Percentiles rank a stretch among this genome's conserved stretches.
Conservation (phyloP, 2,113 vertebrate species). For the Rousettus leschenaultii region DNA sequence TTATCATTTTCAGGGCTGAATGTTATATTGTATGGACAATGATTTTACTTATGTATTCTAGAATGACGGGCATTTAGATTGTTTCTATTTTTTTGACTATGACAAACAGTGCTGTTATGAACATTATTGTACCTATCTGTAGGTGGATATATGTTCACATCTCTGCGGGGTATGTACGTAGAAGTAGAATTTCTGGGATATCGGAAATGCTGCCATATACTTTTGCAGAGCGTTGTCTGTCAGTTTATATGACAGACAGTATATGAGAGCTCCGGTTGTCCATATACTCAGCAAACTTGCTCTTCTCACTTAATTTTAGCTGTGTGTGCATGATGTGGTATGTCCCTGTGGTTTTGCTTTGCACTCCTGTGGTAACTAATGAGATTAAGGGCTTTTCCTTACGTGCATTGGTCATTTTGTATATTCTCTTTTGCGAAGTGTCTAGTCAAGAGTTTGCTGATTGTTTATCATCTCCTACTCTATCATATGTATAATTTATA, state of each 20-base stretch:
- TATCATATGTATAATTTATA: too few species aligned
- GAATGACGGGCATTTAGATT: background rate
- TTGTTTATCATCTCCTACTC: background rate
- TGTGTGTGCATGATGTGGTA: background rate
- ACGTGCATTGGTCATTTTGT: background rate
- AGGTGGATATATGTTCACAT: background rate
- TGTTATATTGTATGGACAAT: background rate
- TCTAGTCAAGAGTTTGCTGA: background rate
- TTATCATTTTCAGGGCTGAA: background rate
- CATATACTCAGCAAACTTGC: background rate
- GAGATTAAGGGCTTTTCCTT: background rate
- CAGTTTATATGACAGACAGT: background rate
- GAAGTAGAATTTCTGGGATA: background rate
- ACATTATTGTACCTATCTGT: accelerated
- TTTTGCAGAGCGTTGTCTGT: background rate
- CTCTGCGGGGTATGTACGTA: background rate
- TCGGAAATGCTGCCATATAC: accelerated
- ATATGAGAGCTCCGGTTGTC: background rate
- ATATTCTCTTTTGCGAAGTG: background rate
- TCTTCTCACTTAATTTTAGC: background rate
- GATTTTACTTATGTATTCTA: background rate
- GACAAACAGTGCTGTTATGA: background rate
- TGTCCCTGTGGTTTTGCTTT: background rate
- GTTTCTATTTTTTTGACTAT: background rate
- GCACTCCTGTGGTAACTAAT: background rate